Conservation (phyloP, 2,113 vertebrate species). For the Oncorhynchus tshawytscha region DNA sequence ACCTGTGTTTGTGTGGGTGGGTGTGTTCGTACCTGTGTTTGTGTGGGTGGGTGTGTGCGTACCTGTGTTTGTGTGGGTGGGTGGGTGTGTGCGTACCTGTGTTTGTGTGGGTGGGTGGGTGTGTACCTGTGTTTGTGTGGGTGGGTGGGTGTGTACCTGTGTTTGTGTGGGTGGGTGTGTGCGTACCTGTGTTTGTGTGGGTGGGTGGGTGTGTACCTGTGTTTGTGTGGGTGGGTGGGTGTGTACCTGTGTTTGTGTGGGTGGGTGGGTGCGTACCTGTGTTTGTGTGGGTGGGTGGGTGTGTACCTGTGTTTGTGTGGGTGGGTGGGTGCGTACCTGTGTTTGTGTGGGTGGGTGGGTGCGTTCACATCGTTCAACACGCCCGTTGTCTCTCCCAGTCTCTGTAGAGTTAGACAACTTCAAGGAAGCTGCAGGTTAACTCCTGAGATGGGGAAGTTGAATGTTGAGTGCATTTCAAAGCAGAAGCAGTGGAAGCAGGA, state of each 20-base stretch:
- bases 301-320: not conserved
- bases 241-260: not conserved
- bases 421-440: not conserved
- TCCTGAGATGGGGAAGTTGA: conserved; percentile 5
- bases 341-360: not conserved
- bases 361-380: not conserved
- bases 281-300: not conserved
- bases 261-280: not conserved
- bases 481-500: not conserved
- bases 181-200: not conserved
- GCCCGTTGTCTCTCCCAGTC: not conserved
- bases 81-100: not conserved
- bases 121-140: not conserved
- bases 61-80: too few species aligned
- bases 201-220: too few species aligned
- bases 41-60: not conserved
- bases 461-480: conserved; percentile 1
- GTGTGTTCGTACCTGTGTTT: not conserved
- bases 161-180: too few species aligned
- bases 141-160: too few species aligned
- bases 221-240: too few species aligned
- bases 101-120: too few species aligned
- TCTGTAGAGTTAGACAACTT: conserved; percentile 14
- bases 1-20: not conserved
- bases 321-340: conserved; percentile 18